Conservation (phyloP, 2,888 invertebrate genomes). For the Octonoba sinensis region DNA sequence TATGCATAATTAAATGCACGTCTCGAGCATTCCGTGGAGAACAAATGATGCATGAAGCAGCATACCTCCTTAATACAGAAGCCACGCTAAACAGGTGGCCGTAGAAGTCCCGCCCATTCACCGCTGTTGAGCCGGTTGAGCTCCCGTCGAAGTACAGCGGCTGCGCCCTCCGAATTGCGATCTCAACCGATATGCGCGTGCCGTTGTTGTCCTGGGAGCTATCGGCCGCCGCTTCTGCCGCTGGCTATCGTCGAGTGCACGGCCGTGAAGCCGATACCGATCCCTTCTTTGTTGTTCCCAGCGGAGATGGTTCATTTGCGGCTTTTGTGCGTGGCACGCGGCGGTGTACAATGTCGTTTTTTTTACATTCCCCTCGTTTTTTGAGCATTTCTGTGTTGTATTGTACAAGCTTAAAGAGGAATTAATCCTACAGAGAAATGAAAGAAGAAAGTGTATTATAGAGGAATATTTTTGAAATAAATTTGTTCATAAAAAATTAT, state of each 20-base stretch:
- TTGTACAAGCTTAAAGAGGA: too few species aligned
- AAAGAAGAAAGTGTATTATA: too few species aligned
- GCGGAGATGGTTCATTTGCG: slow-evolving; percentile 13
- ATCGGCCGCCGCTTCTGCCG: neutral
- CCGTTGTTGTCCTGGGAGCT: too few species aligned
- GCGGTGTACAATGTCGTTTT: too few species aligned
- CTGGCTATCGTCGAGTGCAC: neutral
- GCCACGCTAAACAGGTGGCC: slow-evolving; percentile 44
- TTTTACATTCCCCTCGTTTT: too few species aligned
- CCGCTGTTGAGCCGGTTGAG: neutral
- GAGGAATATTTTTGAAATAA: too few species aligned
- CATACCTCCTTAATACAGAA: neutral
- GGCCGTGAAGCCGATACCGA: neutral
- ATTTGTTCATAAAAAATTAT: too few species aligned
- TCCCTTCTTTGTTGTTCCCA: slow-evolving; percentile 8
- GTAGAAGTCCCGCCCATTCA: slow-evolving; percentile 6
- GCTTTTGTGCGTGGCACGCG: slow-evolving; percentile 26
- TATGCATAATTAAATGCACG: slow-evolving; percentile 46
- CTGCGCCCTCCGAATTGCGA: too few species aligned
- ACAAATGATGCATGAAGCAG: slow-evolving; percentile 39
- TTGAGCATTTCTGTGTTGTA: too few species aligned
- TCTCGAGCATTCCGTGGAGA: neutral
- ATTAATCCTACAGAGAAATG: too few species aligned
- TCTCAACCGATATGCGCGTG: too few species aligned
- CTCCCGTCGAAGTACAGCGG: too few species aligned